phyloP scores from a whole-genome alignment of 2,797 vertebrate species.

The Myotis pilosus region DNA sequence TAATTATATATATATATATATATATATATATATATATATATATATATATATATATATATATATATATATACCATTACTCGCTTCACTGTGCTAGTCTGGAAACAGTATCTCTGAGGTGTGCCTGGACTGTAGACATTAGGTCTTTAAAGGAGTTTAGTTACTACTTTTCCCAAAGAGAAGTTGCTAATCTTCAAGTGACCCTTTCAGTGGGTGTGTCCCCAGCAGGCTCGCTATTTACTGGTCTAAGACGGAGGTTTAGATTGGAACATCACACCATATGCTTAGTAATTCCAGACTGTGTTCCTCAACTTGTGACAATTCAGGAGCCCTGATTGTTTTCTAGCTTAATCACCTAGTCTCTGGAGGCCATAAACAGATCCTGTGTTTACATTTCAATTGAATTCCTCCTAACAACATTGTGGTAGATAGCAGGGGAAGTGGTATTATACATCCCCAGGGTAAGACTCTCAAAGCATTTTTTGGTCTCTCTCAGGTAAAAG shows the following conservation, averaged over 20 bases:
- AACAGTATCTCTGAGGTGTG: background rate
- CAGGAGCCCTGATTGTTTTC: background rate
- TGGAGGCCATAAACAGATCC: background rate
- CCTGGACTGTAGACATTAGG: background rate
- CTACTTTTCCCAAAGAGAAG: background rate
- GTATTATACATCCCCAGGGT: background rate
- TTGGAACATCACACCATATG: too few relatives aligned
- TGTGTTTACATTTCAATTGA: slow-evolving; percentile 21
- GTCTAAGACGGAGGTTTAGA: background rate
- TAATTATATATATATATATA: too few relatives aligned
- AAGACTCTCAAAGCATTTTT: background rate
- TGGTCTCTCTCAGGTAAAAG: background rate
- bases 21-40: too few relatives aligned
- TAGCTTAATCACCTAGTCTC: background rate
- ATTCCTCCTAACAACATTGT: background rate
- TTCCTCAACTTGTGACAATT: background rate
- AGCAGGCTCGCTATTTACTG: background rate
- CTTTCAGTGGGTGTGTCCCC: background rate
- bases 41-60: too few relatives aligned
- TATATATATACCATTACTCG: background rate
- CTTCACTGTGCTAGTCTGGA: too few relatives aligned
- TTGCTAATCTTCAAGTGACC: background rate
- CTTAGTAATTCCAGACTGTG: background rate
- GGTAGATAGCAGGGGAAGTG: background rate
- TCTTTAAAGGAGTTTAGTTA: background rate